Evolutionary conservation across 1,140 invertebrate genomes (phyloP).

Genomic region (Venturia canescens): DNA sequence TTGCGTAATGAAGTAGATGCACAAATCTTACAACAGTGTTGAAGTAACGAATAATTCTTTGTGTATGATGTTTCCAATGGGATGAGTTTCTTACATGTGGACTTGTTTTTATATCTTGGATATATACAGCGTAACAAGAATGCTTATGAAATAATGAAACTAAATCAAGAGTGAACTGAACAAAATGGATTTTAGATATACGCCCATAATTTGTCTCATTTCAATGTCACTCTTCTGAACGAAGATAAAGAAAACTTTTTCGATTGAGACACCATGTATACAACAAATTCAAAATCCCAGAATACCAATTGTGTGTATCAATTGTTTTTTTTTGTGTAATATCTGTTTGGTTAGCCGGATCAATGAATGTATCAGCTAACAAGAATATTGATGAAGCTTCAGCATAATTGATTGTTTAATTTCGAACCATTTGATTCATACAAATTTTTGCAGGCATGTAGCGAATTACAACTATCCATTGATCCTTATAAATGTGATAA

Average conservation of each 20-base stretch:
- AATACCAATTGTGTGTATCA: slow-evolving; percentile 13
- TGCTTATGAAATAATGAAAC: no score
- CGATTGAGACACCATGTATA: slow-evolving; percentile 1
- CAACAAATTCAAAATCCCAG: not conserved
- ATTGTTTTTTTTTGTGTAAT: slow-evolving; percentile 34
- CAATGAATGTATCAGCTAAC: not conserved
- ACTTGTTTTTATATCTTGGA: no score
- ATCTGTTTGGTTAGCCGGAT: no score
- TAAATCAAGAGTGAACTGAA: no score
- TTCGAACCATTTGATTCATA: not conserved
- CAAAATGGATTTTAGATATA: no score
- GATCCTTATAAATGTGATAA: slow-evolving; percentile 86
- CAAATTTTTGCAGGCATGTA: slow-evolving; percentile 76
- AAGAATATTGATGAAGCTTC: not conserved
- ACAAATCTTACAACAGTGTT: no score
- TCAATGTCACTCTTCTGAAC: not conserved
- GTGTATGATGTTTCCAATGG: no score
- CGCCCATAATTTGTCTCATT: not conserved
- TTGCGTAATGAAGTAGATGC: no score
- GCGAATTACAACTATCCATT: slow-evolving; percentile 78
- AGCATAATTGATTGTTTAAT: not conserved
- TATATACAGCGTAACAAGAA: no score
- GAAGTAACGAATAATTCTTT: no score
- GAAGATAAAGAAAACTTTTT: not conserved
- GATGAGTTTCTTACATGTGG: no score